Evolutionary conservation across 2,888 invertebrate genomes (phyloP), one percentile per base, ranked within the genome.

Genomic region (Rhamnusium bicolor): DNA sequence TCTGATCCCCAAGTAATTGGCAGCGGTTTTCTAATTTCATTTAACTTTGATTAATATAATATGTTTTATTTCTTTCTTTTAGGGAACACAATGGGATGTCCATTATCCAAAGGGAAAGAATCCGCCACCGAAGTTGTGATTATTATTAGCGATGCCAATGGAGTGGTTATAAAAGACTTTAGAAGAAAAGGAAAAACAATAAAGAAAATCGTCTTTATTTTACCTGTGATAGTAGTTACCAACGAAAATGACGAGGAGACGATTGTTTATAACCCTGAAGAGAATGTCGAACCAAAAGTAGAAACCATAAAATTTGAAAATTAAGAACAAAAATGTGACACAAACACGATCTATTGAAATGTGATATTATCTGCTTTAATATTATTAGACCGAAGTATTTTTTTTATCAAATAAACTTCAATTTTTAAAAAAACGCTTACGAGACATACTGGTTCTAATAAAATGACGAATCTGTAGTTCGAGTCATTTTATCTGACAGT

Each of bases 141-240:
- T 7, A 47, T 79, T 10, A 69, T 73, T 29, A 69, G 72, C 56
- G 68, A 74, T 18, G 19, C 61, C 27, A 61, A 71, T 29, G 70
- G 67, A 5, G 56, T 74, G 12, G 68, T 67, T 4, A 73, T 78
- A 10, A 77, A 73, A 46, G 63, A 76, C 8, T 67, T 71, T 14
- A 24, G 71, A 3, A 65, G 53, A 21, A 69, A 70, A 12, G 49
- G 71, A 32, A 75, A 69, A 27, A 69, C 61, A 14, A 51, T 72
- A 14, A 56, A 69, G 49, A 68, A 71, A 47, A 75, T 79, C 27
- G 72, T 74, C 6, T 73, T 77, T 21, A 63, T 77, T 16, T 62
- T 77, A 8, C 80, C 80, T 0, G 73, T 71, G 54, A 80, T 80
- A 10, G 76, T 76, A 27, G 76, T 80, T 8, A 65, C 65, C 53